Base-by-base conservation (phyloP, 2,113 vertebrate genomes). In the Thamnaconus septentrionalis region DNA sequence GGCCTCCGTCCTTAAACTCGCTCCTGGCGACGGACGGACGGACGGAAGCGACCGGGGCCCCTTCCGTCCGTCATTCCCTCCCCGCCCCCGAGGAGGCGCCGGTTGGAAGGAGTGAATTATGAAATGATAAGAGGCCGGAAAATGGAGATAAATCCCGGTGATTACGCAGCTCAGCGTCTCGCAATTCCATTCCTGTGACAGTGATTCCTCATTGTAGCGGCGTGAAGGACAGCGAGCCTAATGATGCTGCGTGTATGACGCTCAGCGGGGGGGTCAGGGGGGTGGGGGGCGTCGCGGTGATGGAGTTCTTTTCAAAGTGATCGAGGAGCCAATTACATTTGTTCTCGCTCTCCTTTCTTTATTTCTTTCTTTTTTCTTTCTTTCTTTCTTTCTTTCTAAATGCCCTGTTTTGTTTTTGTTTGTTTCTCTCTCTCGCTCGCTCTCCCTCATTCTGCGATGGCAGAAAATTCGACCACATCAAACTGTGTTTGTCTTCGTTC, bases 81-180 rank as follows among this genome's bases (percentile, higher is more conserved):
- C 53, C 56, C 44, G 7, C 76, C 79, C 82, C 76, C 41, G 64
- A 76, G 67, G 77, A 75, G 70, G 71, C 82, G 88, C 87, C 87
- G 87, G 82, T 87, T 87, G 84, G 71, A 87, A 72, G 73, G 74
- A 66, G 18, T 87, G 76, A 86, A 82, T 88, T 87, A 85, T 80
- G 67, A 82, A 80, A 83, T 69, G 69, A 80, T 86, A 84, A 83
- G 73, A 84, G 81, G 76, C 75, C 88, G 85, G 84, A 88, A 85
- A 88, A 88, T 83, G 73, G 73, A 87, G 82, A 87, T 90, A 86
- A 86, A 88, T 86, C 79, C 79, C 3, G 51, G 69, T 80, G 80
- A 90, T 91, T 88, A 89, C 82, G 76, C 73, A 69, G 75, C 78
- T 84, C 73, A 67, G 53, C 79, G 66, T 83, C 79, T 72, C 61